Conservation (phyloP, 2,113 vertebrate genomes). For the Albula glossodonta region DNA sequence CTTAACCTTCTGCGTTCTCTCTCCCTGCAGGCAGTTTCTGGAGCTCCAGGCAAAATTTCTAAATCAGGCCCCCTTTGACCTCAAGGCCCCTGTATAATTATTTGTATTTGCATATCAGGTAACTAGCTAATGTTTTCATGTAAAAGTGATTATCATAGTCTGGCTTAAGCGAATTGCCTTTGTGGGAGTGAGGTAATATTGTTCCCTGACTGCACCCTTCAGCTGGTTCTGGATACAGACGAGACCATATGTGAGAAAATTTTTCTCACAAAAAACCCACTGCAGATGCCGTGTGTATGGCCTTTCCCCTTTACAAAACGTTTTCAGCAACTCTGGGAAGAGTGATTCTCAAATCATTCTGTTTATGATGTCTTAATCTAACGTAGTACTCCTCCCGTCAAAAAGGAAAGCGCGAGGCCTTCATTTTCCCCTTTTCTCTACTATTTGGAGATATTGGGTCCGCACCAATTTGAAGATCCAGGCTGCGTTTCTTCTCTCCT, state of each 20-base stretch:
- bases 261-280: background rate
- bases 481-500: conserved; percentile 46
- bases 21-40: background rate
- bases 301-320: background rate
- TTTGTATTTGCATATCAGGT: background rate
- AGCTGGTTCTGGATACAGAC: background rate
- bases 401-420: conserved; percentile 38
- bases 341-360: background rate
- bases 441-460: no score
- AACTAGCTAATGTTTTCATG: background rate
- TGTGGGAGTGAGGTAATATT: background rate
- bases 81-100: background rate
- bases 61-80: background rate
- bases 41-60: background rate
- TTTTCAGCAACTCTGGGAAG: background rate
- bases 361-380: background rate
- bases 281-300: background rate
- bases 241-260: no score
- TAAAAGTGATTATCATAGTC: background rate
- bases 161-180: background rate
- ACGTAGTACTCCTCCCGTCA: conserved; percentile 22
- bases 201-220: background rate
- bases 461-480: background rate
- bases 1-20: background rate
- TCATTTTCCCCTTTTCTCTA: no score